These are phyloP conservation scores for Penaeus indicus DNA, from an alignment of 1,140 invertebrate genomes.

Conservation along the genomic window DNA sequence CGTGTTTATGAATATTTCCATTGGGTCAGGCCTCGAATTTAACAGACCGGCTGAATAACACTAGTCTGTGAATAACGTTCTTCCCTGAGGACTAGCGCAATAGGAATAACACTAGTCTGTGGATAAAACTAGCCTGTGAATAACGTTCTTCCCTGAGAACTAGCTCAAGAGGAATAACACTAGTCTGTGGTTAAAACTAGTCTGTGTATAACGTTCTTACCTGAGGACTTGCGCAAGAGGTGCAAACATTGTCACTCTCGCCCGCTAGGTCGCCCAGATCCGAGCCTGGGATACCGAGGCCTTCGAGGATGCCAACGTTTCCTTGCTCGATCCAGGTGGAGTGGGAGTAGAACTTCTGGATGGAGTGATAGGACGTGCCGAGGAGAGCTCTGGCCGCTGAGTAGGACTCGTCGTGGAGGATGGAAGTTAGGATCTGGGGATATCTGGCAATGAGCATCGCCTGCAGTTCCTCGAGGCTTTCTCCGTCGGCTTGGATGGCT, in stretches of 20 bases:
- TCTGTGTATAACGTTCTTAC: conserved; percentile 5
- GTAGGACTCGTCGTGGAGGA: conserved; percentile 42
- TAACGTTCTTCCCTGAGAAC: too few species aligned
- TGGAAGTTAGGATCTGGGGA: conserved; percentile 47
- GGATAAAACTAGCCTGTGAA: too few species aligned
- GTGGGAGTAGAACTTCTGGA: conserved; percentile 58
- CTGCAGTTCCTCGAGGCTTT: conserved; percentile 9
- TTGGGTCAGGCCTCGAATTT: too few species aligned
- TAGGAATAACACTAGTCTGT: too few species aligned
- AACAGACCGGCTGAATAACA: too few species aligned
- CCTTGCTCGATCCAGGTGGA: conserved; percentile 56
- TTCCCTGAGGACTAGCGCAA: conserved; percentile 19
- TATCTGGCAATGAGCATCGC: background rate
- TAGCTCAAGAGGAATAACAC: too few species aligned
- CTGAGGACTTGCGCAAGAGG: conserved; percentile 7
- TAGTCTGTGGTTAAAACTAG: too few species aligned
- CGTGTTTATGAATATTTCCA: too few species aligned
- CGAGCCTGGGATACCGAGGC: conserved; percentile 28
- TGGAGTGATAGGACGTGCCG: conserved; percentile 40
- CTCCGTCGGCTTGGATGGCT: conserved; percentile 33
- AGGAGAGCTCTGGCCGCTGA: conserved; percentile 42
- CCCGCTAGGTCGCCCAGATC: background rate
- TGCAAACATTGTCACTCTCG: conserved; percentile 26
- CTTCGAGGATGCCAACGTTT: conserved; percentile 16
- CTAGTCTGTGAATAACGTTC: background rate